Base-by-base conservation (phyloP, 2,888 invertebrate species). In the Brenthis ino region DNA sequence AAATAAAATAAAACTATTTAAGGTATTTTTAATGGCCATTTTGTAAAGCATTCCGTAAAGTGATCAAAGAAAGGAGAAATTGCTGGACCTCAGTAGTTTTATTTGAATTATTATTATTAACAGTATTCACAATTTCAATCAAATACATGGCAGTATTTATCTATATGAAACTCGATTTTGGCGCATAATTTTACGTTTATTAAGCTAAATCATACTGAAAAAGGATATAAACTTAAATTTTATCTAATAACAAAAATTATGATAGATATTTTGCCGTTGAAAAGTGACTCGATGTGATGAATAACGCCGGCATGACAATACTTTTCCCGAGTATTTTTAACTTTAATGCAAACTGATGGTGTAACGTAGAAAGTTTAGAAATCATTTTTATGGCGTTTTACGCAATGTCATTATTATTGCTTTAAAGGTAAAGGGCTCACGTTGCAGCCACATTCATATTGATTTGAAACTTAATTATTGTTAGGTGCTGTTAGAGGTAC, bases 311-410 rank as follows among this genome's bases (percentile, higher is more conserved):
- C 11, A 50, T 65, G 56, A 56, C 33, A 65, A 57, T 65, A 54
- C 54, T 53, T 64, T 57, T 63, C 14, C 14, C 0, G 24, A 64
- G 8, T 65, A 57, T 65, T 65, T 56, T 56, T 57, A 57, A 65
- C 64, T 65, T 50, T 50, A 14, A 63, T 28, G n/a, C 50, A 24
- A 20, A 53, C 33, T 13, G 53, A 51, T 37, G 20, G 20, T 53
- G 24, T 51, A 53, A 63, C 37, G 63, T 20, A 51, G 14, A 63
- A 63, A 63, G 63, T 63, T 63, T 6, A 53, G 53, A 43, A 63
- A 43, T 63, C 37, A 53, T 24, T 63, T 63, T 63, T 63, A 63
- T 63, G 43, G 24, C 14, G 43, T 43, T 54, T 43, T 63, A 12
- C 24, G 53, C 53, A 11, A 43, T 48, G 13, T 54, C 53, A 63